Base-by-base conservation (phyloP, 2,797 vertebrate genomes). In the Sebastes diploproa region DNA sequence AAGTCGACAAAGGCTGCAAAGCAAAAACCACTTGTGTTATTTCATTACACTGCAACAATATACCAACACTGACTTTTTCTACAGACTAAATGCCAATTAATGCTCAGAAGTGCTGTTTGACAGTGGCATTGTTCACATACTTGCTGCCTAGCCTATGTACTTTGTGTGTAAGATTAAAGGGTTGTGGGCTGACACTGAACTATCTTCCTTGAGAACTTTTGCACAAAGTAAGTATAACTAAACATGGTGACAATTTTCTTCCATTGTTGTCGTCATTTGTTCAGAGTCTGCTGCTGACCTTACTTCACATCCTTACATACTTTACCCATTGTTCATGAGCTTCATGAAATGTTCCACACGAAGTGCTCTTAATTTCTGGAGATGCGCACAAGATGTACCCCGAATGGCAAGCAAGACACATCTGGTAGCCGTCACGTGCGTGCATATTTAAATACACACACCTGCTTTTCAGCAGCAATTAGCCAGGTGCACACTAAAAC, bases 21-120 rank as follows among this genome's bases (percentile, higher is more conserved):
- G 64, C 67, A 50, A 54, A 54, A 84, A 90, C 32, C 54, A 42
- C 14, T 83, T 72, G 27, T 75, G 55, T 69, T 71, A 70, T 89
- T 85, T 84, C 18, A 25, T 14, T 63, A 42, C 27, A 23, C 60
- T 73, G 60, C 32, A 68, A 54, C 42, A 54, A 59, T n/a, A 62
- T 4, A 68, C 20, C 12, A 62, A 18, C 46, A 64, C 34, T 32
- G 5, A 63, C 77, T 23, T 58, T 4, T 52, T 46, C 20, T 52
- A 18, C 1, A 52, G 8, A 52, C 50, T 50, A 25, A 64, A 42
- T 10, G n/a, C 34, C 61, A 38, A 38, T 36, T 36, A 16, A 63
- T 5, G 30, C 30, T 10, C 27, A 73, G 50, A 60, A 14, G 61
- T 61, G 25, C 6, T 25, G 14, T 38, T 67, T 74, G 23, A 23